phyloP scores from a whole-genome alignment of 2,888 invertebrate species.

The Diploptera punctata region DNA sequence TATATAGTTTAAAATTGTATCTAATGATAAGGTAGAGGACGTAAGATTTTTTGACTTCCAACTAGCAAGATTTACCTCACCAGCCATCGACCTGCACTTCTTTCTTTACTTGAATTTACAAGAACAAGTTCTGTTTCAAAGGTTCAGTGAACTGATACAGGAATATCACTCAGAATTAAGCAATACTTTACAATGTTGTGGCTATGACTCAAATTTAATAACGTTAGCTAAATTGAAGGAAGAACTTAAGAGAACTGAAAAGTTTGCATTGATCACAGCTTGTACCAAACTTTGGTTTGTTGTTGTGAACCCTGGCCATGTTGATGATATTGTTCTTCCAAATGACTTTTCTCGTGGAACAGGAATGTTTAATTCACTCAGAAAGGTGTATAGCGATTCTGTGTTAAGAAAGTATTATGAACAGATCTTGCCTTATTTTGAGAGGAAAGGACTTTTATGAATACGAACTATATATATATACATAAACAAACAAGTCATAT shows the following conservation, averaged over 20 bases:
- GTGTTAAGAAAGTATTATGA: background rate
- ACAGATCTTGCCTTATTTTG: background rate
- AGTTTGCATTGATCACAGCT: background rate
- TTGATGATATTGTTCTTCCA: background rate
- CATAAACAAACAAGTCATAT: too few species aligned
- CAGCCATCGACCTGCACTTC: background rate
- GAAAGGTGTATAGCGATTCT: background rate
- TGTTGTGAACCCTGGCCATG: background rate
- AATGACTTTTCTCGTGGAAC: background rate
- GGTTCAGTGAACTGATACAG: background rate
- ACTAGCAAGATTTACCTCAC: background rate
- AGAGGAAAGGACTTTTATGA: background rate
- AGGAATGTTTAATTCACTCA: background rate
- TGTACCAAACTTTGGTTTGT: background rate
- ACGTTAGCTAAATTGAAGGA: background rate
- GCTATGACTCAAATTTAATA: background rate
- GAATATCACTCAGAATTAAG: background rate
- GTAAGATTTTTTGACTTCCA: background rate
- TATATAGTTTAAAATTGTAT: background rate
- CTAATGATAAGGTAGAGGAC: too few species aligned
- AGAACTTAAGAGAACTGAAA: background rate
- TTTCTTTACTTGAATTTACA: conserved; percentile 4
- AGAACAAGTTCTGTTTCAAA: background rate
- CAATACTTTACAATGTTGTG: background rate
- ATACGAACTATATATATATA: background rate